Evolutionary conservation across 2,113 vertebrate species (phyloP).

Genomic region (Gavia stellata): DNA sequence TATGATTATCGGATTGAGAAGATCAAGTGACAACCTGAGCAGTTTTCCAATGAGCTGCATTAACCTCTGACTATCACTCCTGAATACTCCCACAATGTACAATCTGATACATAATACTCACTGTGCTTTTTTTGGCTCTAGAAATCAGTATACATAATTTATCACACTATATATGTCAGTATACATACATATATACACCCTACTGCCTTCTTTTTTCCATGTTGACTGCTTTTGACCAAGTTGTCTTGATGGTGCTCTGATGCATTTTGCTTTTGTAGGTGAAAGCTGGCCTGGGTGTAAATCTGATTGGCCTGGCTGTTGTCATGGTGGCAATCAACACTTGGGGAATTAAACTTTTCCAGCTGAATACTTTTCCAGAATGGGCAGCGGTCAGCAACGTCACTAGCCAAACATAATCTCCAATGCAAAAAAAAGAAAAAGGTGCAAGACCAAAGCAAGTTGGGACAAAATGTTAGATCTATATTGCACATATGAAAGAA

Average conservation of each 20-base stretch:
- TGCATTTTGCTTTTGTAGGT: slow-evolving; percentile 75
- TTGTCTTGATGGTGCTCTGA: background rate
- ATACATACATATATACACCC: background rate
- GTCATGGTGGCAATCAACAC: slow-evolving; percentile 95
- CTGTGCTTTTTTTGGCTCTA: background rate
- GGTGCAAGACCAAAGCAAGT: background rate
- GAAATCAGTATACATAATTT: background rate
- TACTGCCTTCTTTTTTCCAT: background rate
- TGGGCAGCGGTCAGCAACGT: slow-evolving; percentile 84
- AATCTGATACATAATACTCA: background rate
- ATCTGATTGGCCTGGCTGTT: slow-evolving; percentile 90
- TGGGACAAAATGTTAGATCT: background rate
- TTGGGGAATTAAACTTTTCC: slow-evolving; percentile 92
- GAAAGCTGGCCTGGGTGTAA: slow-evolving; percentile 95
- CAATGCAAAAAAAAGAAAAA: background rate
- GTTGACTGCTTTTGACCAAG: background rate
- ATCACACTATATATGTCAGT: background rate
- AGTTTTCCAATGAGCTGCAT: background rate
- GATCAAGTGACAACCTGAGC: background rate
- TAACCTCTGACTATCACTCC: background rate
- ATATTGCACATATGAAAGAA: background rate
- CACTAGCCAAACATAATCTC: slow-evolving; percentile 68
- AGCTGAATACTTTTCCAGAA: slow-evolving; percentile 84
- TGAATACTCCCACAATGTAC: background rate
- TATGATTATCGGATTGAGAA: background rate